Conservation (phyloP, 2,113 vertebrate genomes). For the Sigmodon hispidus region DNA sequence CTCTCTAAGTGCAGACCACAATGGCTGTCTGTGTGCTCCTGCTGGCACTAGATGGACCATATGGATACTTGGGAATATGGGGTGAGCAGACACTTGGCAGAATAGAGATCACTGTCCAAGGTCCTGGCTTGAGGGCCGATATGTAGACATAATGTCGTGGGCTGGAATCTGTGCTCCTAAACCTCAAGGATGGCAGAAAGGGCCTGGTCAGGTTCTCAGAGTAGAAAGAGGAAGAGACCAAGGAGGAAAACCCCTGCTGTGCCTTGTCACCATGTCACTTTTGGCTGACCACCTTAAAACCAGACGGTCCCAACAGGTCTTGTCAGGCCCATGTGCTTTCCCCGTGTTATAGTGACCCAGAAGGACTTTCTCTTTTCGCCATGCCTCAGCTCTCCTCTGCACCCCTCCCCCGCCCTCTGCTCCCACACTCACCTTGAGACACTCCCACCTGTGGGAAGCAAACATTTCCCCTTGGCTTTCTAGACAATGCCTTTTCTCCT, state of each 20-base stretch:
- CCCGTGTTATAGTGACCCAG: neutral
- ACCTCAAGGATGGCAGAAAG: neutral
- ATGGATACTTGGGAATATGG: neutral
- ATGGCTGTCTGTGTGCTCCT: neutral
- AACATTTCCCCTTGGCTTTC: neutral
- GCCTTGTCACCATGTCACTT: neutral
- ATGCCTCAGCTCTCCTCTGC: no score
- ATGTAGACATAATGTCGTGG: neutral
- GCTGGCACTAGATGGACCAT: neutral
- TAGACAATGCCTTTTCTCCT: fast-evolving
- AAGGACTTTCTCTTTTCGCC: neutral
- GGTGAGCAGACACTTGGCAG: neutral
- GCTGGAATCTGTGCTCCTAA: neutral
- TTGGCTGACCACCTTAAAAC: neutral
- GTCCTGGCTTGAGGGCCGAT: neutral
- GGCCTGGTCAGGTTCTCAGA: neutral
- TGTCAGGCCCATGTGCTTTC: neutral
- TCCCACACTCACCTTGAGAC: neutral
- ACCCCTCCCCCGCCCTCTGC: neutral
- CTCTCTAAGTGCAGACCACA: neutral
- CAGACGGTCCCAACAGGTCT: neutral
- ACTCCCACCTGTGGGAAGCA: neutral
- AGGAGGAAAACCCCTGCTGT: neutral
- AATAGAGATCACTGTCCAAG: neutral
- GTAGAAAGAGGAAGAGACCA: neutral